Evolutionary conservation across 37 sponge, comb jelly and placozoan genomes (phyloP).

Genomic region (Eunapius fragilis): DNA sequence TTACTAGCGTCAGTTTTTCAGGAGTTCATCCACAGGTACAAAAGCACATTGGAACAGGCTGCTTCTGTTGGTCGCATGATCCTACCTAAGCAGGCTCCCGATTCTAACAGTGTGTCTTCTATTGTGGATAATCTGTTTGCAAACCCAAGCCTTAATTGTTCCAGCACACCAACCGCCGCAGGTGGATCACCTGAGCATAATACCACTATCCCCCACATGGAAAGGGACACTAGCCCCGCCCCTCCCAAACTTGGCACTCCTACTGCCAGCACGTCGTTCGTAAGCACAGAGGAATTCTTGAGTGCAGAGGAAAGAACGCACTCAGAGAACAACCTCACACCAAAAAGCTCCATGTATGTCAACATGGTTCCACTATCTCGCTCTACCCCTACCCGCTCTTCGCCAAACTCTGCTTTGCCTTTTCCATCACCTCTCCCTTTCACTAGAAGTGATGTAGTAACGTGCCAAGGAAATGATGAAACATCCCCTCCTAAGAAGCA

Average conservation of each 20-base stretch:
- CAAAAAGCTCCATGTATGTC: not conserved
- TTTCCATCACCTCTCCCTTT: not conserved
- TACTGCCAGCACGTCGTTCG: not conserved
- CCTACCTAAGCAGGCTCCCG: slow-evolving; percentile 22
- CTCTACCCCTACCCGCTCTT: not conserved
- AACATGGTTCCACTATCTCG: not conserved
- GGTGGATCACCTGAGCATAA: not conserved
- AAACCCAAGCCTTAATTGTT: not conserved
- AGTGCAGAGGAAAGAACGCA: not conserved
- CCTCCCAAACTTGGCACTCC: not conserved
- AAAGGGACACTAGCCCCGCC: not conserved
- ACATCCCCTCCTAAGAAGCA: not conserved
- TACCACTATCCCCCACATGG: not conserved
- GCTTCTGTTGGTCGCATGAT: slow-evolving; percentile 41
- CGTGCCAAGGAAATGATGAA: not conserved
- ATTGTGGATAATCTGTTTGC: not conserved
- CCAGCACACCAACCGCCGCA: not conserved
- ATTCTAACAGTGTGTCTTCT: not conserved
- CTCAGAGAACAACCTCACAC: not conserved
- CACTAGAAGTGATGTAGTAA: not conserved
- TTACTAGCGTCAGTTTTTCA: slow-evolving; percentile 61
- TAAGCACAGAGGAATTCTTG: not conserved
- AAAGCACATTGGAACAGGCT: slow-evolving; percentile 33
- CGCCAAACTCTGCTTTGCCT: not conserved
- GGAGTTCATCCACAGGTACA: slow-evolving; percentile 58